A percentile compares a stretch with the other conserved stretches of the same genome.
Evolutionary conservation across 2,797 vertebrate genomes (phyloP).

Genomic region (Trichosurus vulpecula): DNA sequence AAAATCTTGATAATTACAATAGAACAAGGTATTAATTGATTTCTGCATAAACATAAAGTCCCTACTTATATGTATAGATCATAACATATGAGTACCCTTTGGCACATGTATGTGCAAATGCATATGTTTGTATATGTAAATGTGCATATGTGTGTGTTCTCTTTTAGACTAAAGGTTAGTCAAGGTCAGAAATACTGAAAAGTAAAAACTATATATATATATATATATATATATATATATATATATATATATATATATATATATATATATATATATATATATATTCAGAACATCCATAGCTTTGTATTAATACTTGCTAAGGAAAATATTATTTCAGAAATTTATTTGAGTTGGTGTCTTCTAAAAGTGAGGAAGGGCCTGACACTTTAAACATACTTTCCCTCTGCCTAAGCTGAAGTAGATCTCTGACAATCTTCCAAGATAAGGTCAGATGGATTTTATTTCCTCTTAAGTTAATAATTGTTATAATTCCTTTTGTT

Average conservation of each 20-base stretch:
- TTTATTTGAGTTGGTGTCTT: slow-evolving; percentile 33
- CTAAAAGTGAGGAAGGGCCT: slow-evolving; percentile 39
- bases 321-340: slow-evolving; percentile 34
- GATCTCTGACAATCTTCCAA: slow-evolving; percentile 54
- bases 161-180: background rate
- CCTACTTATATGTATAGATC: background rate
- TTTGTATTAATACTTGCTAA: slow-evolving; percentile 44
- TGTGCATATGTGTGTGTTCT: background rate
- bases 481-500: slow-evolving; percentile 56
- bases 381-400: slow-evolving; percentile 43
- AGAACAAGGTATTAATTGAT: background rate
- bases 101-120: background rate
- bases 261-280: too few relatives aligned
- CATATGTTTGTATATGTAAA: background rate
- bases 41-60: background rate
- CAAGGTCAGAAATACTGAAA: slow-evolving; percentile 31
- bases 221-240: too few relatives aligned
- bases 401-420: slow-evolving; percentile 40
- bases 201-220: background rate
- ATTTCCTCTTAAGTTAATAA: slow-evolving; percentile 69
- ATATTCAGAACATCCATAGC: background rate
- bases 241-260: too few relatives aligned
- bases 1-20: background rate
- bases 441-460: slow-evolving; percentile 53
- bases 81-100: background rate